Percentiles rank a stretch among this genome's conserved stretches.
These are phyloP conservation scores for Exaiptasia diaphana DNA, from an alignment of 64 coral and sea anemone genomes.

Conservation along the genomic window DNA sequence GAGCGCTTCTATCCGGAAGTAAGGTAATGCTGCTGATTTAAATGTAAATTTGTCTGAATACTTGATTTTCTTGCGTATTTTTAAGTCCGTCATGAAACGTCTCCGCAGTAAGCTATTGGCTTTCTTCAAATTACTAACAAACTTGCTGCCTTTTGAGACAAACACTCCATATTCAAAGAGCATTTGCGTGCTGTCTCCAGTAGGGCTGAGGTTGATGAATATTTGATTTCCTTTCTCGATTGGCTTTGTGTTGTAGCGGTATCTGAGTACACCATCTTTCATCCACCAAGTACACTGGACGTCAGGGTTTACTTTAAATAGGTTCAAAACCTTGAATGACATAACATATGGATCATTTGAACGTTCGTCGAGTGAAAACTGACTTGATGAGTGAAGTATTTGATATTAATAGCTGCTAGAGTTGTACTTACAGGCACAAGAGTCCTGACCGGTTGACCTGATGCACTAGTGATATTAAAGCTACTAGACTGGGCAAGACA, in stretches of 20 bases:
- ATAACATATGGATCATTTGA: neutral
- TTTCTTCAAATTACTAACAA: conserved; percentile 24
- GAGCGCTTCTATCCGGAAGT: conserved; percentile 42
- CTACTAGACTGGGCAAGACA: conserved; percentile 48
- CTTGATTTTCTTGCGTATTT: conserved; percentile 28
- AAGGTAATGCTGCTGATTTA: conserved; percentile 34
- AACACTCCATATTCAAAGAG: conserved; percentile 53
- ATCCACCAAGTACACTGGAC: conserved; percentile 34
- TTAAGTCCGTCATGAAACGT: conserved; percentile 22
- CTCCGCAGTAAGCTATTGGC: conserved; percentile 26
- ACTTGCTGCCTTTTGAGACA: conserved; percentile 43
- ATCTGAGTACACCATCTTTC: conserved; percentile 25
- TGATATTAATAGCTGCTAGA: neutral
- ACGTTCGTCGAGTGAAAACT: too few species aligned
- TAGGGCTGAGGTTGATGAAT: conserved; percentile 34
- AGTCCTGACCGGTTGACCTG: conserved; percentile 52
- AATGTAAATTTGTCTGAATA: conserved; percentile 47
- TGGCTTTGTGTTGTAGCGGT: conserved; percentile 25
- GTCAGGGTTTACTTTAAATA: conserved; percentile 26
- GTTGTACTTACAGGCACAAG: conserved; percentile 56
- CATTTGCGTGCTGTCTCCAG: conserved; percentile 40
- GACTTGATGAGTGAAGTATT: neutral
- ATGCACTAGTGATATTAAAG: conserved; percentile 50
- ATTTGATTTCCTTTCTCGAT: conserved; percentile 44
- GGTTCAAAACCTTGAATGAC: conserved; percentile 2